These are phyloP conservation scores for Arge pagana DNA, from an alignment of 2,888 invertebrate genomes.

Conservation along the genomic window DNA sequence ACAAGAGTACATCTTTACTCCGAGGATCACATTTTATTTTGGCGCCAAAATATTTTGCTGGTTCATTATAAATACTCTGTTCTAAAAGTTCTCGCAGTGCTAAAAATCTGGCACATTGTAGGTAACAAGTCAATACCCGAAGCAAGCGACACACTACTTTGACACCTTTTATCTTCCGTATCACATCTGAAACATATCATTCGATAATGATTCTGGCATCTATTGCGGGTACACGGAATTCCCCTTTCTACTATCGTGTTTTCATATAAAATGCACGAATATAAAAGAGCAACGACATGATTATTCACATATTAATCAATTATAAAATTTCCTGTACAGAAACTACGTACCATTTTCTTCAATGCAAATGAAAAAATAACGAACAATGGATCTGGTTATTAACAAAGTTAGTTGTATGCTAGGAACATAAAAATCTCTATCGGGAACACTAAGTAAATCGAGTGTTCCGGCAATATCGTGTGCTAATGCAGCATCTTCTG, in stretches of 20 bases:
- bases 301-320: neutral
- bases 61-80: conserved; percentile 71
- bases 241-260: neutral
- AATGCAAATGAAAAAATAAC: conserved; percentile 78
- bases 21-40: conserved; percentile 59
- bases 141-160: conserved; percentile 69
- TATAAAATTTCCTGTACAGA: neutral
- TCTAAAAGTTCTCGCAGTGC: conserved; percentile 76
- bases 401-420: conserved; percentile 71
- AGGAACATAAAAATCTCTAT: conserved; percentile 63
- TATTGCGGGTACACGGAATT: neutral
- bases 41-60: conserved; percentile 73
- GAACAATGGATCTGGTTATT: conserved; percentile 71
- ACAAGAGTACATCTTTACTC: conserved; percentile 61
- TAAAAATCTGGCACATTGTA: conserved; percentile 72
- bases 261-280: neutral
- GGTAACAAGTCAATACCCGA: conserved; percentile 68
- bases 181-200: conserved; percentile 60
- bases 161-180: conserved; percentile 67
- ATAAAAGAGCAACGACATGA: neutral
- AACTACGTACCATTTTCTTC: conserved; percentile 65
- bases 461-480: conserved; percentile 68
- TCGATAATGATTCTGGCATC: neutral
- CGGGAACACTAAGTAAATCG: conserved; percentile 68
- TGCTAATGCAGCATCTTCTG: conserved; percentile 51